These are phyloP conservation scores for Popillia japonica DNA, from an alignment of 1,140 invertebrate genomes.

Conservation along the genomic window DNA sequence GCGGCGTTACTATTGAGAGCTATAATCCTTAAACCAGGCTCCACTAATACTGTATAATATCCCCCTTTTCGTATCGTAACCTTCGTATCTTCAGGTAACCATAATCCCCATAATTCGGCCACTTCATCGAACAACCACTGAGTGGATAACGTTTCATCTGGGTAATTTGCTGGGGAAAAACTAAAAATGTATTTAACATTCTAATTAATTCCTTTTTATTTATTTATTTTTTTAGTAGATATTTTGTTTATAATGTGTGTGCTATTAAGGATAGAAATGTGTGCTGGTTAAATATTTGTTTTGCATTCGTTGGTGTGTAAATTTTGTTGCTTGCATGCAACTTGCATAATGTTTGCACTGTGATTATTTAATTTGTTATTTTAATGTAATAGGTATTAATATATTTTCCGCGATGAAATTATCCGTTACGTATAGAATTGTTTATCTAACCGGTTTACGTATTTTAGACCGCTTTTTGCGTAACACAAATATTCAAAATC, in stretches of 20 bases:
- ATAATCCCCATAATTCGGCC: slow-evolving; percentile 70
- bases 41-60: slow-evolving; percentile 71
- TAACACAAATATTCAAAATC: no score
- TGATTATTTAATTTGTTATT: no score
- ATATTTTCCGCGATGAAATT: no score
- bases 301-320: no score
- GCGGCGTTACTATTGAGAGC: slow-evolving; percentile 77
- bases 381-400: no score
- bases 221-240: not conserved
- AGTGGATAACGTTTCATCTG: slow-evolving; percentile 56
- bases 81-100: slow-evolving; percentile 69
- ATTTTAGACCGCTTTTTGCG: no score
- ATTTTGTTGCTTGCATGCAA: no score
- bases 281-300: no score
- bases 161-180: slow-evolving; percentile 44
- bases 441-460: no score
- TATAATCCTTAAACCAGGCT: slow-evolving; percentile 73
- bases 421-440: no score
- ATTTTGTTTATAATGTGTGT: not conserved
- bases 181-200: slow-evolving; percentile 36
- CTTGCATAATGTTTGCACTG: no score
- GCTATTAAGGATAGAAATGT: no score
- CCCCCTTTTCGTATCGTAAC: slow-evolving; percentile 70
- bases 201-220: not conserved
- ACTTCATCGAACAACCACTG: slow-evolving; percentile 75